Conservation (phyloP, 2,113 vertebrate species). For the Rhizomys pruinosus region DNA sequence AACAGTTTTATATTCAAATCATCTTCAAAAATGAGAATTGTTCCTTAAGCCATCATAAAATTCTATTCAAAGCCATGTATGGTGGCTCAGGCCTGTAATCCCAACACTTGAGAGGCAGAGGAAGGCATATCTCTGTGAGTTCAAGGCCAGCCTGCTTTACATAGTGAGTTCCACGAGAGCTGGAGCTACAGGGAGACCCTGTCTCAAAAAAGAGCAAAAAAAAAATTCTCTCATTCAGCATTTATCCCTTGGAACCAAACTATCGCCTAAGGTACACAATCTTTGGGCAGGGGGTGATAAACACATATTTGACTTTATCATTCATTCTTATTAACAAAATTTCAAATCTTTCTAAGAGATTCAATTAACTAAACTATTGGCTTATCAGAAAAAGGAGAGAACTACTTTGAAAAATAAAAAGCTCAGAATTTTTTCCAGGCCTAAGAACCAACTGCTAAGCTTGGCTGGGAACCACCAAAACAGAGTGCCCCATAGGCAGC, state of each 20-base stretch:
- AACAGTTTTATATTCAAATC: background rate
- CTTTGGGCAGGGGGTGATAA: background rate
- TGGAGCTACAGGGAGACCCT: too few relatives aligned
- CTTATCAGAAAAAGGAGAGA: background rate
- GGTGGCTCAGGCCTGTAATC: too few relatives aligned
- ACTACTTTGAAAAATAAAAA: background rate
- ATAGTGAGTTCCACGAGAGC: too few relatives aligned
- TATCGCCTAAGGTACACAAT: background rate
- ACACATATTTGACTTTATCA: background rate
- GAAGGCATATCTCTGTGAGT: too few relatives aligned
- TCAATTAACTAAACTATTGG: constrained; percentile 20
- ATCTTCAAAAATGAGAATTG: background rate
- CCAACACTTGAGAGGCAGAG: too few relatives aligned
- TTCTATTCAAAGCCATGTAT: too few relatives aligned
- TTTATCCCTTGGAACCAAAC: constrained; percentile 17
- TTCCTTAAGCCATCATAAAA: background rate
- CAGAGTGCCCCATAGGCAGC: background rate
- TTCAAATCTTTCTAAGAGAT: constrained; percentile 22
- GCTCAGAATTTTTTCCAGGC: background rate
- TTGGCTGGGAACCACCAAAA: background rate
- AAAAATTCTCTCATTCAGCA: constrained; percentile 25
- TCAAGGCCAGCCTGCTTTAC: too few relatives aligned
- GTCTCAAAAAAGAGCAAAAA: too few relatives aligned
- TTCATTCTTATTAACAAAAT: constrained; percentile 2
- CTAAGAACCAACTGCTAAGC: constrained; percentile 8